Evolutionary conservation across 2,888 invertebrate species (phyloP).

Genomic region (Anoncus sp.): DNA sequence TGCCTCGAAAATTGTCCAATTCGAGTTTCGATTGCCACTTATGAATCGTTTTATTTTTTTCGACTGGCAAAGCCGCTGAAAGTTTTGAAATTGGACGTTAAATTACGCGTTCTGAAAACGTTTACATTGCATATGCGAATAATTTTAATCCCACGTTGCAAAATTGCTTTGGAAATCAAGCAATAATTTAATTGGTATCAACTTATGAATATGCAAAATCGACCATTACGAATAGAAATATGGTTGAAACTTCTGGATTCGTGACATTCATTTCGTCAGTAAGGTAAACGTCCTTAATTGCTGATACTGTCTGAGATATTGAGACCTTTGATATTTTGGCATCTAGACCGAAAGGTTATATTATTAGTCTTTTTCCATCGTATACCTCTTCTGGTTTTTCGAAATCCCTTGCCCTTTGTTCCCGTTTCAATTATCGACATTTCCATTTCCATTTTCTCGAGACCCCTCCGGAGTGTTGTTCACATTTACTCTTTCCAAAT

Average conservation of each 20-base stretch:
- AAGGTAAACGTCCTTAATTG: not conserved
- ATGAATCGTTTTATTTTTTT: not conserved
- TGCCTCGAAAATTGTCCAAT: conserved; percentile 18
- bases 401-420: no score
- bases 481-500: no score
- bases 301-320: no score
- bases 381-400: no score
- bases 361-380: no score
- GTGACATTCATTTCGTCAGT: not conserved
- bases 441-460: no score
- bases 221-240: not conserved
- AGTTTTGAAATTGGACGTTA: not conserved
- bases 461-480: no score
- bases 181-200: not conserved
- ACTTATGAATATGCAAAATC: conserved; percentile 4
- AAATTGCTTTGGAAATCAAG: conserved; percentile 2
- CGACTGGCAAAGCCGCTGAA: not conserved
- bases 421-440: no score
- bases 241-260: not conserved
- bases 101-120: no score
- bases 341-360: no score
- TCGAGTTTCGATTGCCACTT: conserved; percentile 2
- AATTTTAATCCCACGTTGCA: not conserved
- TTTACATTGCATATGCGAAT: not conserved
- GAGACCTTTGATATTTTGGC: no score